These are phyloP conservation scores for Cheiracanthium punctorium DNA, from an alignment of 2,888 invertebrate genomes.

Conservation along the genomic window DNA sequence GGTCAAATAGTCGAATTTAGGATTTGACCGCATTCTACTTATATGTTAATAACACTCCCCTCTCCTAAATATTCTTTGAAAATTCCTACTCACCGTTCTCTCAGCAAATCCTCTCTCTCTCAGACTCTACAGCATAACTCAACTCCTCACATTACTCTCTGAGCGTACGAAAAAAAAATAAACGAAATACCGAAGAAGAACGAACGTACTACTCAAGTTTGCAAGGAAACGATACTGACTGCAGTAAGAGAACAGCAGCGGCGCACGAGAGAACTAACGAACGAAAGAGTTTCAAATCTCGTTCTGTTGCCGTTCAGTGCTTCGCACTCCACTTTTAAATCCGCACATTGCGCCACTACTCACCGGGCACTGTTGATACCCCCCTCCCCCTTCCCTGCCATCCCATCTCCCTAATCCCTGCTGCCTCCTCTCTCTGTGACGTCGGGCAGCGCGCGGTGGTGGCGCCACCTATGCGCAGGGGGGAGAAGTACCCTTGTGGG, in stretches of 20 bases:
- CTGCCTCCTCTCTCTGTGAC: background rate
- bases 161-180: background rate
- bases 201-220: slow-evolving; percentile 2
- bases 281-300: slow-evolving; percentile 14
- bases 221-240: too few species aligned
- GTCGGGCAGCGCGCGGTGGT: background rate
- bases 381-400: slow-evolving; percentile 1
- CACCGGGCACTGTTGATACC: slow-evolving; percentile 30
- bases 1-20: too few species aligned
- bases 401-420: background rate
- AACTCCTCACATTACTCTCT: background rate
- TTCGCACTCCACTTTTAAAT: slow-evolving; percentile 65
- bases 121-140: background rate
- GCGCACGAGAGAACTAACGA: background rate
- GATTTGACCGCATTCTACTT: too few species aligned
- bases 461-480: slow-evolving; percentile 10
- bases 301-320: slow-evolving; percentile 51
- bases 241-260: background rate
- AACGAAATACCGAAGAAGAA: too few species aligned
- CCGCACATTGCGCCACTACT: slow-evolving; percentile 69
- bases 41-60: too few species aligned
- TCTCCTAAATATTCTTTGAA: too few species aligned
- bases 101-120: background rate
- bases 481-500: background rate
- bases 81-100: background rate